Conservation (phyloP, 2,888 invertebrate species). For the Chloroclystis v-ata region DNA sequence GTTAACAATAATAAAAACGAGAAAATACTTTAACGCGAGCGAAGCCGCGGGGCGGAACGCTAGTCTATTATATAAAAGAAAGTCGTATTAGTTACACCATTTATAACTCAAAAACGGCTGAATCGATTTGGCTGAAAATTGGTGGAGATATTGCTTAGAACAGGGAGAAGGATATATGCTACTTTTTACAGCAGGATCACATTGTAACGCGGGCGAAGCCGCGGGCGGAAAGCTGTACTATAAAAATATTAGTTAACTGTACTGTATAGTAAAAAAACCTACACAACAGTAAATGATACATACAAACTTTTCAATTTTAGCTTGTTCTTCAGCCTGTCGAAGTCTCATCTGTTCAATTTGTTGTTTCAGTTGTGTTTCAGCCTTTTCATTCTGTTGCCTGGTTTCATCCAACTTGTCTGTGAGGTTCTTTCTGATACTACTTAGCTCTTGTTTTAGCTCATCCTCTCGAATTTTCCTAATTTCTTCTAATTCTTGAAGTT, state of each 20-base stretch:
- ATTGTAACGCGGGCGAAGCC: no score
- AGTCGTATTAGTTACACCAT: no score
- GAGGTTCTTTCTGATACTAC: constrained; percentile 55
- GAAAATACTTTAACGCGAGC: no score
- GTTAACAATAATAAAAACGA: no score
- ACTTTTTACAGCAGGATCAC: no score
- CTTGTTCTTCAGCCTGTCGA: constrained; percentile 56
- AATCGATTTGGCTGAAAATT: no score
- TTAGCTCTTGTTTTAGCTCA: constrained; percentile 57
- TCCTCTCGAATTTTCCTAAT: constrained; percentile 54
- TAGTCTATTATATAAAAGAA: no score
- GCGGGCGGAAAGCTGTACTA: no score
- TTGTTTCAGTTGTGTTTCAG: constrained; percentile 51
- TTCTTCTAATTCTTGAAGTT: constrained; percentile 56
- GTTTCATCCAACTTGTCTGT: constrained; percentile 61
- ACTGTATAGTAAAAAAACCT: background rate
- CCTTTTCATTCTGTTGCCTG: constrained; percentile 55
- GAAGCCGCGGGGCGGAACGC: no score
- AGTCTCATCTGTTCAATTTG: constrained; percentile 61
- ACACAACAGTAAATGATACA: constrained; percentile 14
- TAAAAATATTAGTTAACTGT: background rate
- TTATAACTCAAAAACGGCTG: no score
- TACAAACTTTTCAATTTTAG: constrained; percentile 59
- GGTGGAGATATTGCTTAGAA: no score
- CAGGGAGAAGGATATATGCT: no score